phyloP scores from a whole-genome alignment of 2,113 vertebrate species.

The Stigmatopora argus region DNA sequence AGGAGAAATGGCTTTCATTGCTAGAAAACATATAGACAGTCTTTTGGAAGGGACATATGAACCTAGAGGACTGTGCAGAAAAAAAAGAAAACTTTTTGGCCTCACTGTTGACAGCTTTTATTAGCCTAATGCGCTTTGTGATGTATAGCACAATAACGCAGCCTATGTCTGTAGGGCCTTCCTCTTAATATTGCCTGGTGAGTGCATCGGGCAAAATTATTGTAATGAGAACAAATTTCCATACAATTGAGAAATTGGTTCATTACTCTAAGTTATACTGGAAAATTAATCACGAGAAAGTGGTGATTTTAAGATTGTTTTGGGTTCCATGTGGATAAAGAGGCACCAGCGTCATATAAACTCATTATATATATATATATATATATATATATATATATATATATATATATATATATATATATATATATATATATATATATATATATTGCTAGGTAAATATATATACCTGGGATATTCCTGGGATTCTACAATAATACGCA shows the following conservation, averaged over 20 bases:
- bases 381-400: too few species aligned
- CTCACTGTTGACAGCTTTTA: conserved; percentile 76
- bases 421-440: too few species aligned
- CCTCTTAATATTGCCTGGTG: conserved; percentile 74
- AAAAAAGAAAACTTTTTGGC: conserved; percentile 67
- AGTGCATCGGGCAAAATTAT: conserved; percentile 78
- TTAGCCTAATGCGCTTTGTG: conserved; percentile 77
- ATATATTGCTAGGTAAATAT: too few species aligned
- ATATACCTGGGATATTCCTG: too few species aligned
- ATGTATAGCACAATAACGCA: conserved; percentile 79
- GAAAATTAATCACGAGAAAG: conserved; percentile 72
- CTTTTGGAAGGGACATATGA: conserved; percentile 65
- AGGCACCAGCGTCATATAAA: conserved; percentile 49
- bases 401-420: too few species aligned
- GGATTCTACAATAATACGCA: too few species aligned
- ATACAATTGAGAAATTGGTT: conserved; percentile 80
- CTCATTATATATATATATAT: too few species aligned
- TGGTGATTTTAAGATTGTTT: conserved; percentile 71
- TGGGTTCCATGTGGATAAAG: conserved; percentile 72
- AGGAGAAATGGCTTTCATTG: conserved; percentile 53
- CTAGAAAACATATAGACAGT: conserved; percentile 56
- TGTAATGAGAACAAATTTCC: conserved; percentile 80
- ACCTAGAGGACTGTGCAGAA: conserved; percentile 50
- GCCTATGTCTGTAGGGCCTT: conserved; percentile 74
- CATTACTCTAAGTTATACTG: conserved; percentile 77